Evolutionary conservation across 1,140 invertebrate species (phyloP).

Genomic region (Dufourea novaeangliae): DNA sequence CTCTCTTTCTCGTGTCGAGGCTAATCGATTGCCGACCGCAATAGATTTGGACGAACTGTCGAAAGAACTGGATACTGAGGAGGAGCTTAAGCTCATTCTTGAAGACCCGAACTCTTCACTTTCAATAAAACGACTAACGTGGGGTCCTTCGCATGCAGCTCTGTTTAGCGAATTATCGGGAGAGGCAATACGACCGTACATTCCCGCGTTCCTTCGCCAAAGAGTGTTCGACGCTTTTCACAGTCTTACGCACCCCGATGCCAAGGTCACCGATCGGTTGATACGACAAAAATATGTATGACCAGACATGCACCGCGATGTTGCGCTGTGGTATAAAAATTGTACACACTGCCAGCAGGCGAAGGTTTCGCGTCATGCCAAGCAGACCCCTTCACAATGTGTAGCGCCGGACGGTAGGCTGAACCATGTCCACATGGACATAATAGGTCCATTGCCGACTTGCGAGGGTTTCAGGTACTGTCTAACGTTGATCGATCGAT

Average conservation of each 20-base stretch:
- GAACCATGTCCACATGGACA: not conserved
- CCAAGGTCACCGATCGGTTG: not conserved
- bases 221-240: slow-evolving; percentile 2
- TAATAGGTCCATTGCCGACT: not conserved
- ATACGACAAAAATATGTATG: slow-evolving; percentile 13
- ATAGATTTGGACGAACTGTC: not conserved
- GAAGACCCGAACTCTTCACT: not conserved
- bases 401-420: not conserved
- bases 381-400: not conserved
- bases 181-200: slow-evolving; percentile 9
- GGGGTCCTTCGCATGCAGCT: not conserved
- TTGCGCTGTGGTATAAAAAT: slow-evolving; percentile 30
- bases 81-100: not conserved
- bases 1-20: slow-evolving; percentile 6
- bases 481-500: not conserved
- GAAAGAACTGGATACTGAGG: not conserved
- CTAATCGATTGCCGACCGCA: not conserved
- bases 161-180: slow-evolving; percentile 13
- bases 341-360: slow-evolving; percentile 55
- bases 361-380: slow-evolving; percentile 53
- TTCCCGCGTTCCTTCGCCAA: not conserved
- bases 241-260: not conserved
- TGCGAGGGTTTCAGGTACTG: not conserved
- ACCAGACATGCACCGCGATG: slow-evolving; percentile 39
- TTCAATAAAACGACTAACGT: not conserved